Evolutionary conservation across 2,113 vertebrate species (phyloP), one percentile per base, ranked within the genome.

Genomic region (Rhea pennata): DNA sequence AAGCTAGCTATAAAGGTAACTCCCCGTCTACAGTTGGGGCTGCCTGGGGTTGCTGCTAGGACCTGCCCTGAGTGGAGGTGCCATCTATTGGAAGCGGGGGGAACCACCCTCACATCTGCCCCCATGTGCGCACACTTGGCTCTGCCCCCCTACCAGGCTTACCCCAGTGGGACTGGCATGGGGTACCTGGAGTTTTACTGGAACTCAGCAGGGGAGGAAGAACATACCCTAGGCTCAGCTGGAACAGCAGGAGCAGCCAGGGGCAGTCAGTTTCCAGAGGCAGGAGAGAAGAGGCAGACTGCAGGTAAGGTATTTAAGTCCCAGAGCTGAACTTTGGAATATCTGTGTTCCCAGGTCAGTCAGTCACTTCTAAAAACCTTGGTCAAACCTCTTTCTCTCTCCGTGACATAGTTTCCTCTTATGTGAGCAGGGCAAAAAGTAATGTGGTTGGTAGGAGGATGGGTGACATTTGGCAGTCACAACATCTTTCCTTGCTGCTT

Each of bases 111-210:
- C 50, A 2, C 66, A 2, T 51, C 77, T 7, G 59, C 75, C 21
- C 12, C 51, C 59, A 97, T 96, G 96, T 94, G 93, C 8, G 92
- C 96, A 1, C 96, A 95, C 10, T 6, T 96, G 92, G 83, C 86
- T 87, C 24, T 95, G 86, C 92, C 95, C 10, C 51, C 90, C 51
- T 92, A 23, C 77, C 96, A 40, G 74, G 29, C 88, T 11, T 83
- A 83, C n/a, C 77, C 96, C 39, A 11, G 58, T 7, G 81, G 88
- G 84, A 12, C 88, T 15, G 94, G 29, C 71, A 5, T 66, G 88
- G 81, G 96, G 1, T 94, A 36, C 62, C 26, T 91, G 94, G 95
- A 96, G 31, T 48, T 95, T 0, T 91, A 44, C 89, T 97, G 96
- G 96, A 85, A 73, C 54, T 56, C 84, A 2, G 3, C 64, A 0